Percentiles rank a stretch among this genome's conserved stretches.
Conservation (phyloP, 2,797 vertebrate genomes). For the Lemur catta region DNA sequence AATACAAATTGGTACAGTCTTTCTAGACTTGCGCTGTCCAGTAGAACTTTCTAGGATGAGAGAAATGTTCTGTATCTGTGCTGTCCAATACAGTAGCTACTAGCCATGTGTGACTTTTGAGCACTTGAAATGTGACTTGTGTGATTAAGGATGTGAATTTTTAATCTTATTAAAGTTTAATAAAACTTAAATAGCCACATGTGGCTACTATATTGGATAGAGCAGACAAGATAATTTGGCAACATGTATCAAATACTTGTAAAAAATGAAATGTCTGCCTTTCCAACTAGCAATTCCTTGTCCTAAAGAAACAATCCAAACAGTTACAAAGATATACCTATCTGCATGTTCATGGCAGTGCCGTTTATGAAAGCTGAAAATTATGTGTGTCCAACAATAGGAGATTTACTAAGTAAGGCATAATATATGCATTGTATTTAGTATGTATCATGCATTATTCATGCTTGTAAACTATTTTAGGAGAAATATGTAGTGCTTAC, state of each 20-base stretch:
- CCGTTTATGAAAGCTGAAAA: not conserved
- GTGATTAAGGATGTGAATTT: not conserved
- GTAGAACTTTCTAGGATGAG: not conserved
- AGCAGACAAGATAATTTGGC: not conserved
- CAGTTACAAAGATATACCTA: not conserved
- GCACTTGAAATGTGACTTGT: not conserved
- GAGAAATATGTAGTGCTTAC: not conserved
- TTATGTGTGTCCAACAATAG: not conserved
- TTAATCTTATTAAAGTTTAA: constrained; percentile 28
- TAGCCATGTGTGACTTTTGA: not conserved
- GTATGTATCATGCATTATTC: not conserved
- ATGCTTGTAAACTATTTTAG: constrained; percentile 10
- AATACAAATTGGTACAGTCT: not conserved
- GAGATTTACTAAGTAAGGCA: not conserved
- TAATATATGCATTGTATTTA: not conserved
- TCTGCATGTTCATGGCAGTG: not conserved
- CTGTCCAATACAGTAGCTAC: not conserved
- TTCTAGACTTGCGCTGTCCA: not conserved
- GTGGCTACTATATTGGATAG: not conserved
- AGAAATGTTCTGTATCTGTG: not conserved
- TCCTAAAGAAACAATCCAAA: constrained; percentile 24
- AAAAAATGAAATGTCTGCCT: not conserved
- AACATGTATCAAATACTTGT: not conserved
- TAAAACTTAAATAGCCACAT: constrained; percentile 3
- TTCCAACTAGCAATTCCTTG: not conserved